phyloP scores from a whole-genome alignment of 2,888 invertebrate genomes.

The Trypoxylon attenuatum region DNA sequence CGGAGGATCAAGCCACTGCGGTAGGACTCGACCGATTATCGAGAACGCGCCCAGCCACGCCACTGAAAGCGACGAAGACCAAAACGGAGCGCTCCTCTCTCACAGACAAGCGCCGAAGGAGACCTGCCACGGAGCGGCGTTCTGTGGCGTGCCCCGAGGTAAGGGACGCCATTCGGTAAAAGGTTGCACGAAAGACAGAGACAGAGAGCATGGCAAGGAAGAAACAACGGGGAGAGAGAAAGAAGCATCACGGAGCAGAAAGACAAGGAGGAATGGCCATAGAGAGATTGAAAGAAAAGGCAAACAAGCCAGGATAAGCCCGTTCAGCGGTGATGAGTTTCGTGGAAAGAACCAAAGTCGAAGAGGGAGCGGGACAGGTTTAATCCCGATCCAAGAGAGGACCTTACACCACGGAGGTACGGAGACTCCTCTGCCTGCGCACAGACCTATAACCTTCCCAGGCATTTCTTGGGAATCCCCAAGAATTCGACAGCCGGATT shows the following conservation, averaged over 20 bases:
- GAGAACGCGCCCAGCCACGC: constrained; percentile 47
- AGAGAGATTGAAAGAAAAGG: constrained; percentile 52
- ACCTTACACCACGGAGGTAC: too few relatives aligned
- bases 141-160: constrained; percentile 29
- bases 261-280: constrained; percentile 34
- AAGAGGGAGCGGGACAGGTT: constrained; percentile 37
- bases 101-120: constrained; percentile 33
- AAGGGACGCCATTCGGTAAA: constrained; percentile 57
- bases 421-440: constrained; percentile 37
- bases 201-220: constrained; percentile 18
- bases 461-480: constrained; percentile 45
- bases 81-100: constrained; percentile 42
- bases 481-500: constrained; percentile 32
- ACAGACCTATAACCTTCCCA: constrained; percentile 34
- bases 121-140: constrained; percentile 32
- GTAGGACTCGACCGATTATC: constrained; percentile 52
- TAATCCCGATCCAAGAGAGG: constrained; percentile 52
- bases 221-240: constrained; percentile 25
- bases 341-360: constrained; percentile 58
- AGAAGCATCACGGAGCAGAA: constrained; percentile 24
- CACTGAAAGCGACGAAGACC: constrained; percentile 50
- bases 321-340: constrained; percentile 61
- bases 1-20: constrained; percentile 36
- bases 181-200: constrained; percentile 44
- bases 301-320: constrained; percentile 60